Evolutionary conservation across 2,888 invertebrate genomes (phyloP), one percentile per base, ranked within the genome.

Genomic region (Leptopilina drosophilae): DNA sequence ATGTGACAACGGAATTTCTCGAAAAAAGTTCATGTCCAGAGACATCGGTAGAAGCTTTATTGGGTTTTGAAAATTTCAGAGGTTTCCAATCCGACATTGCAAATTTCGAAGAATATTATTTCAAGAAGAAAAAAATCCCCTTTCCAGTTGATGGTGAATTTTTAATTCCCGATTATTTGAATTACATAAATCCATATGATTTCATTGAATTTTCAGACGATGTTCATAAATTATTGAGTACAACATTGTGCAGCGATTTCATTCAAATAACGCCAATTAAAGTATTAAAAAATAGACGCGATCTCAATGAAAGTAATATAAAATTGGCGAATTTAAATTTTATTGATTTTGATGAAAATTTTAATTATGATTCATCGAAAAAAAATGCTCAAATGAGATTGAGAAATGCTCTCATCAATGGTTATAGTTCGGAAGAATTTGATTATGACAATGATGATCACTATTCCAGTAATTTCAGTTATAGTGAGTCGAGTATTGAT

Each of bases 171-270:
- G 40, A 73, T 33, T 73, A 73, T 14, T n/a, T 26, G 8, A 53
- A 33, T 53, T 73, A 53, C 14, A 14, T 73, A 8, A 33, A 53
- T 12, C 3, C 9, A 56, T 4, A 33, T 33, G 53, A 73, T 26
- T 73, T 53, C 4, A 73, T 33, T 6, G 53, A 33, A 3, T 33
- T 56, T 56, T 73, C 49, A 9, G 73, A 73, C 7, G 73, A 73
- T n/a, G 20, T 73, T 26, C 73, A 73, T 7, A 73, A 73, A n/a
- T 53, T 73, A 7, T n/a, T 69, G 5, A 69, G 49, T 9, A 53
- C 20, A 0, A 12, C 56, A 2, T 33, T 56, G 7, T 33, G n/a
- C 56, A 33, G 4, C 9, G 73, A 73, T 33, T 6, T 33, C 0
- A 20, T 56, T 14, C n/a, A 14, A 53, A 6, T 56, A 1, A 14